A percentile compares a stretch with the other conserved stretches of the same genome.
phyloP scores from a whole-genome alignment of 2,113 vertebrate species.

The Eulacestoma nigropectus region DNA sequence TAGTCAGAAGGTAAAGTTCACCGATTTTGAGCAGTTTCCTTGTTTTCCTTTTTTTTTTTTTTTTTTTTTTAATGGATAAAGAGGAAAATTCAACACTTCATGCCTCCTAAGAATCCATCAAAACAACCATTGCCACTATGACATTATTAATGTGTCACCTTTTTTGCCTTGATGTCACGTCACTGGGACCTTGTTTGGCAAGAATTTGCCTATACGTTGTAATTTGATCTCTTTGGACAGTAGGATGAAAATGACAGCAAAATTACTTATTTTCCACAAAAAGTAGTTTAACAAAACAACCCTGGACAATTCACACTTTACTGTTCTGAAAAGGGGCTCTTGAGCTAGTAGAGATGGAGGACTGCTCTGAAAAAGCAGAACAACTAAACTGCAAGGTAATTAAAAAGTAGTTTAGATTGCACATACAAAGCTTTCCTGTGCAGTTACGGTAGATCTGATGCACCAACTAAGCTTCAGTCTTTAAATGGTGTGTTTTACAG shows the following conservation, averaged over 20 bases:
- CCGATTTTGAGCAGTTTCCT: not conserved
- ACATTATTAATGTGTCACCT: not conserved
- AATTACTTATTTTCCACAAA: not conserved
- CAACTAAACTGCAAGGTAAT: not conserved
- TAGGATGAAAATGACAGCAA: not conserved
- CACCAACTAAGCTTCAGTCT: not conserved
- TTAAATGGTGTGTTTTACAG: not conserved
- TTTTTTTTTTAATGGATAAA: not conserved
- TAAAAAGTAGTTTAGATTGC: not conserved
- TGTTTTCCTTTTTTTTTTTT: not conserved
- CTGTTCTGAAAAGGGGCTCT: not conserved
- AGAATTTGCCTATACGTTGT: not conserved
- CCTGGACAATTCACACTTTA: not conserved
- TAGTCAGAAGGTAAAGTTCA: not conserved
- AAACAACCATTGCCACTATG: not conserved
- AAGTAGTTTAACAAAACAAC: not conserved
- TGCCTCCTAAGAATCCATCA: not conserved
- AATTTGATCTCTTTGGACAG: not conserved
- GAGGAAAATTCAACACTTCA: not conserved
- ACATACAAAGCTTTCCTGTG: not conserved
- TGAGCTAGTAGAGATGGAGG: not conserved
- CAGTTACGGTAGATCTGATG: not conserved
- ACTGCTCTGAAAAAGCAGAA: not conserved
- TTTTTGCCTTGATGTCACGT: not conserved
- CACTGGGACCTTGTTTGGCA: not conserved